Evolutionary conservation across 2,888 invertebrate species (phyloP).

Genomic region (Venusia cambrica): DNA sequence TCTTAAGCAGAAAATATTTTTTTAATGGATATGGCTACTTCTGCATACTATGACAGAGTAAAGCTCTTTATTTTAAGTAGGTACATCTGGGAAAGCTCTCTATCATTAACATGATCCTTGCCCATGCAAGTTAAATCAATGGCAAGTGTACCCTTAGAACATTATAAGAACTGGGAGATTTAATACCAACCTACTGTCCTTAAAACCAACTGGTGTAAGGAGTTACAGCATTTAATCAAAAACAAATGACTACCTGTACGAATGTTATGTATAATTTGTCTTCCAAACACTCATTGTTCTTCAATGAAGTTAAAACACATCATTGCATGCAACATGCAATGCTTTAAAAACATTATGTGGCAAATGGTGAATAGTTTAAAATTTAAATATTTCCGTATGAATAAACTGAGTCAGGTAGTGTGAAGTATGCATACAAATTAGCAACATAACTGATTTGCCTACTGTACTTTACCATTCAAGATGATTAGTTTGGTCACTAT

Average conservation of each 20-base stretch:
- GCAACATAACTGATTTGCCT: constrained; percentile 25
- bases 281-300: constrained; percentile 28
- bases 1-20: too few species aligned
- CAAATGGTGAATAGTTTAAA: constrained; percentile 18
- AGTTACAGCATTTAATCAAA: constrained; percentile 5
- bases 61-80: too few species aligned
- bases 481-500: constrained; percentile 3
- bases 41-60: too few species aligned
- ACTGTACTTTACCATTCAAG: constrained; percentile 18
- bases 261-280: constrained; percentile 14
- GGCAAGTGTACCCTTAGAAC: too few species aligned
- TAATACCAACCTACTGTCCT: too few species aligned
- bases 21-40: too few species aligned
- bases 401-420: constrained; percentile 19
- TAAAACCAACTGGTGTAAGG: constrained; percentile 5
- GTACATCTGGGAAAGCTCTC: too few species aligned
- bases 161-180: too few species aligned
- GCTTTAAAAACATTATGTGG: constrained; percentile 13
- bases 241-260: constrained; percentile 3
- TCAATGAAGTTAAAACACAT: constrained; percentile 20
- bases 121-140: too few species aligned
- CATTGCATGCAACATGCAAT: constrained; percentile 23
- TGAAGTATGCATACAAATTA: constrained; percentile 24
- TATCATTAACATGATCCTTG: too few species aligned
- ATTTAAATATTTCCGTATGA: constrained; percentile 16